These are phyloP conservation scores for Rostratula benghalensis DNA, from an alignment of 2,113 vertebrate genomes.

Conservation along the genomic window DNA sequence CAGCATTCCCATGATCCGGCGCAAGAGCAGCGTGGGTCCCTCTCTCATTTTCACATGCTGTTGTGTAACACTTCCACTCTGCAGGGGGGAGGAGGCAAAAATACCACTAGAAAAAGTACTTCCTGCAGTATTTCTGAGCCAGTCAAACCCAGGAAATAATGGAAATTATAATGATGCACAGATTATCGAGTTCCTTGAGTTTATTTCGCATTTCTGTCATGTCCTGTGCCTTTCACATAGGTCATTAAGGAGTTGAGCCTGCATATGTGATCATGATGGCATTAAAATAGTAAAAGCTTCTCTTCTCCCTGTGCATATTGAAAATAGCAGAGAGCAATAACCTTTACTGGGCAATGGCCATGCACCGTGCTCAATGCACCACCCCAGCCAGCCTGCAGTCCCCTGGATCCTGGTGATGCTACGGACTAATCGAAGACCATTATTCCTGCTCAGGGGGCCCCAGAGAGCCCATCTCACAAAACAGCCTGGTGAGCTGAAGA, in stretches of 20 bases:
- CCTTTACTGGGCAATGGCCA: background rate
- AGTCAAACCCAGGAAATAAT: constrained; percentile 39
- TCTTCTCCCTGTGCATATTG: background rate
- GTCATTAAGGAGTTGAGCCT: background rate
- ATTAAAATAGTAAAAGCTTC: background rate
- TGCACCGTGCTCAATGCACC: rapidly evolving
- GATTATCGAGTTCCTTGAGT: background rate
- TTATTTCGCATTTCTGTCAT: background rate
- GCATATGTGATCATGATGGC: background rate
- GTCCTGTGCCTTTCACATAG: constrained; percentile 27
- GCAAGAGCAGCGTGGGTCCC: rapidly evolving
- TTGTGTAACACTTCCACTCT: constrained; percentile 28
- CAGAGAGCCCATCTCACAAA: background rate
- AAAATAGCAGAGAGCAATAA: background rate
- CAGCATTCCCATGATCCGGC: background rate
- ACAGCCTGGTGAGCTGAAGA: background rate
- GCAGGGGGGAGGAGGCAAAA: constrained; percentile 36
- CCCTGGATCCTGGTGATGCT: background rate
- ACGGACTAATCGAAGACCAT: background rate
- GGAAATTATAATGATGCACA: background rate
- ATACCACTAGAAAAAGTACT: constrained; percentile 31
- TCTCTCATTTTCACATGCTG: constrained; percentile 1
- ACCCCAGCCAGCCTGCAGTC: background rate
- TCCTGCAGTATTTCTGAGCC: constrained; percentile 46
- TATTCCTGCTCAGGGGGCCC: background rate